These are phyloP conservation scores for Rhynchonycteris naso DNA, from an alignment of 2,797 vertebrate genomes.

Conservation along the genomic window DNA sequence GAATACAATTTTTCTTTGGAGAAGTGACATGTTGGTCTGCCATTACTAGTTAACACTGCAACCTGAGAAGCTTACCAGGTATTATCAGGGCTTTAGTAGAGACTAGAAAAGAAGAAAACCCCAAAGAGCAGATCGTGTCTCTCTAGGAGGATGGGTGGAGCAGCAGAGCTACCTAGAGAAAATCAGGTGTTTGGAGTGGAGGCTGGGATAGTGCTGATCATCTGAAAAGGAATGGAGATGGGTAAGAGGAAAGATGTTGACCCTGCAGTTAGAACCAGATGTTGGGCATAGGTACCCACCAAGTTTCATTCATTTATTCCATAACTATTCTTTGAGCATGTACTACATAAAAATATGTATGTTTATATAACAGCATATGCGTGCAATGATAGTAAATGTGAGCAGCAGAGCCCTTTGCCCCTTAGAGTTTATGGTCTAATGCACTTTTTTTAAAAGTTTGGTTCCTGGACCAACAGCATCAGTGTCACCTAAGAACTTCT, in stretches of 20 bases:
- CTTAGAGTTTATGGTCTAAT: background rate
- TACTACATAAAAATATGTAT: background rate
- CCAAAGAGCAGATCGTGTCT: background rate
- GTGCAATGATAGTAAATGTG: background rate
- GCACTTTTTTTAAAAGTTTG: background rate
- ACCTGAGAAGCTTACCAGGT: background rate
- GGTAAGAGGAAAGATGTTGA: background rate
- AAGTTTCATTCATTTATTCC: background rate
- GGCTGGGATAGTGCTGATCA: background rate
- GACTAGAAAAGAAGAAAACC: background rate
- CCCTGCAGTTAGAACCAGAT: background rate
- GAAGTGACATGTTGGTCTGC: background rate
- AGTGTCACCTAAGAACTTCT: background rate
- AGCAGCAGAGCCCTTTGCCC: background rate
- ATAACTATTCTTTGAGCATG: background rate
- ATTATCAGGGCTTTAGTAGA: background rate
- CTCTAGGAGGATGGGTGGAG: background rate
- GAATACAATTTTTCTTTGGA: conserved; percentile 8
- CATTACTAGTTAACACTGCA: background rate
- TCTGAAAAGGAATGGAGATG: background rate
- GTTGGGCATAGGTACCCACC: too few species aligned
- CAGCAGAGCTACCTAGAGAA: background rate
- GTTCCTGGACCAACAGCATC: background rate
- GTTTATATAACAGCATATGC: background rate
- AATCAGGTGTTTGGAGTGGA: background rate